phyloP scores from a whole-genome alignment of 2,797 vertebrate species.

The Naso thynnoides region DNA sequence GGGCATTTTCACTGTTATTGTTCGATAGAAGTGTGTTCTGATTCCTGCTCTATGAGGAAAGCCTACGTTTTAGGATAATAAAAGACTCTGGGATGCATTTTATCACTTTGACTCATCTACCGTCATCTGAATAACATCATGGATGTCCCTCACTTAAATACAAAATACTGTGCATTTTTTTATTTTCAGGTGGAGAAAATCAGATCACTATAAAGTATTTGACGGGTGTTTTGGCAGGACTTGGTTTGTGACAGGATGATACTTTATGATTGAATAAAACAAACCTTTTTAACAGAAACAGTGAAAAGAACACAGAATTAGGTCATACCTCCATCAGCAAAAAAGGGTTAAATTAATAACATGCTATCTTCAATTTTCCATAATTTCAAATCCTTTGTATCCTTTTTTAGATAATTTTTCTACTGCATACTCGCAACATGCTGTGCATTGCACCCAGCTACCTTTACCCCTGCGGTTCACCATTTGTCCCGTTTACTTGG shows the following conservation, averaged over 20 bases:
- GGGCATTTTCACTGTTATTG: slow-evolving; percentile 54
- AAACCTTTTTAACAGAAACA: slow-evolving; percentile 27
- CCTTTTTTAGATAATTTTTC: slow-evolving; percentile 18
- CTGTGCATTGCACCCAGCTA: slow-evolving; percentile 39
- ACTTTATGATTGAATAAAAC: slow-evolving; percentile 37
- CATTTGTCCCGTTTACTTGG: slow-evolving; percentile 65
- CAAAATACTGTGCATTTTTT: slow-evolving; percentile 52
- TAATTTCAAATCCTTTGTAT: slow-evolving; percentile 25
- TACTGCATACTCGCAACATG: slow-evolving; percentile 38
- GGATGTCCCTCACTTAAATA: slow-evolving; percentile 63
- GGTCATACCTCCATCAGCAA: slow-evolving; percentile 39
- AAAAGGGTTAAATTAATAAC: slow-evolving; percentile 32
- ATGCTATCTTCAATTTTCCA: slow-evolving; percentile 20
- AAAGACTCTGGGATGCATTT: slow-evolving; percentile 69
- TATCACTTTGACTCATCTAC: slow-evolving; percentile 64
- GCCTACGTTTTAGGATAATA: slow-evolving; percentile 69
- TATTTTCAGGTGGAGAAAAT: slow-evolving; percentile 44
- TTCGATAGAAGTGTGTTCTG: slow-evolving; percentile 68
- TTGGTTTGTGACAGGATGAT: slow-evolving; percentile 49
- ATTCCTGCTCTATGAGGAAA: slow-evolving; percentile 75
- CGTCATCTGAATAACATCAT: slow-evolving; percentile 64
- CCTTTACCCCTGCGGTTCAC: slow-evolving; percentile 34
- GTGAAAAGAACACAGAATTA: slow-evolving; percentile 27
- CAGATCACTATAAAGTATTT: slow-evolving; percentile 56
- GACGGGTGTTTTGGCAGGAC: slow-evolving; percentile 70